Conservation (phyloP, 1,140 invertebrate genomes). For the Drosophila albomicans region DNA sequence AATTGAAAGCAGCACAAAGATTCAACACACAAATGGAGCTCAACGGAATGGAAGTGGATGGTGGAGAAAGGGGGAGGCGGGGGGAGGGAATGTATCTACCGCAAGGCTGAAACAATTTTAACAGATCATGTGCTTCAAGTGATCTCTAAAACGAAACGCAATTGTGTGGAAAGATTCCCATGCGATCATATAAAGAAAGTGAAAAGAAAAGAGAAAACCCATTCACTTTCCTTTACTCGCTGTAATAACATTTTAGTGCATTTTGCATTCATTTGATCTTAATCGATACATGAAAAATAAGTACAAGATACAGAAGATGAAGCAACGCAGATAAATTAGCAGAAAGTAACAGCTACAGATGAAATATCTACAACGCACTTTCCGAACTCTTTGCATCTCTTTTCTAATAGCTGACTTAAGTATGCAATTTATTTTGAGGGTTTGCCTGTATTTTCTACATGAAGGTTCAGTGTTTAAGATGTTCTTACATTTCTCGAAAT, state of each 20-base stretch:
- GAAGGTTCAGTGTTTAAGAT: too few relatives aligned
- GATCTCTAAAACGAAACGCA: constrained; percentile 26
- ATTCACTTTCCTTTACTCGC: neutral
- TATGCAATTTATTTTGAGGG: too few relatives aligned
- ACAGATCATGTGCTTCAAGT: constrained; percentile 36
- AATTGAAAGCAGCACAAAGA: constrained; percentile 26
- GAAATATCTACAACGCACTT: too few relatives aligned
- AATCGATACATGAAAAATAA: neutral
- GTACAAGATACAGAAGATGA: neutral
- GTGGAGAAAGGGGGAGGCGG: neutral
- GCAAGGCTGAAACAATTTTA: constrained; percentile 24
- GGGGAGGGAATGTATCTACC: neutral
- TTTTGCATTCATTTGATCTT: neutral
- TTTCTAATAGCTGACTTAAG: too few relatives aligned
- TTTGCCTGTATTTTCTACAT: too few relatives aligned
- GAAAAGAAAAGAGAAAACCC: neutral
- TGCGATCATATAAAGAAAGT: constrained; percentile 1
- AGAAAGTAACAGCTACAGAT: neutral
- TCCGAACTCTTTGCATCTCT: too few relatives aligned
- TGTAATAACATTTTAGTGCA: neutral
- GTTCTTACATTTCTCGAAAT: too few relatives aligned
- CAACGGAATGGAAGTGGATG: neutral
- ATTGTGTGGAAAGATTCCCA: constrained; percentile 18
- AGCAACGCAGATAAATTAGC: neutral
- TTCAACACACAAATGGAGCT: neutral